Base-by-base conservation (phyloP, 2,797 vertebrate genomes). In the Diplodus puntazzo region DNA sequence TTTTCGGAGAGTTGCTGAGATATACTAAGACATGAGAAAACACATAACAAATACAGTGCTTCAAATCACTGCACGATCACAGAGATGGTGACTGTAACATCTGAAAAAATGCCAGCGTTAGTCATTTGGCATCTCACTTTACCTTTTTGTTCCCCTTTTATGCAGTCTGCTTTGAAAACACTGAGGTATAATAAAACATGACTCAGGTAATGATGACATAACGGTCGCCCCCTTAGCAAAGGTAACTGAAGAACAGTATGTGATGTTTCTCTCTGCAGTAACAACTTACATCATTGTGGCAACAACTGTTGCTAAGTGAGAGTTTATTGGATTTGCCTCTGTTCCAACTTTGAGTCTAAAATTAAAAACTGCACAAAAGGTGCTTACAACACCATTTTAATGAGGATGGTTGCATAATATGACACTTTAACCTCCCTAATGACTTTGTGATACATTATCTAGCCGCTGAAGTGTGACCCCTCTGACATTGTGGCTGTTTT, bases 221-320 rank as follows among this genome's bases (percentile, higher is more conserved):
- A 75, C 69, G 66, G 69, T 18, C 21, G 11, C 34, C 73, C 63
- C 67, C 54, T 46, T 23, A 76, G 55, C 10, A 39, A 69, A 77
- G 45, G 55, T 54, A 72, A 71, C 30, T 14, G 18, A 27, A 66
- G 50, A 57, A 54, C 60, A 79, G 70, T 11, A 39, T 34, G 14
- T 20, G 9, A 65, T 71, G 39, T 79, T 67, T 69, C 58, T 65
- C 42, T 6, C 46, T 74, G 59, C 39, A 21, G 3, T 57, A 69
- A 83, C 68, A 69, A 80, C 57, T 71, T 20, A 45, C 34, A 60
- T 57, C 81, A 84, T 80, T 80, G 73, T 14, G 50, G 55, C 42
- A 66, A 69, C 39, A 76, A 82, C 57, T 30, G 67, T 61, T 69
- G 62, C 49, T 55, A 68, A 66, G 71, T 25, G 62, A 77, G 75